Evolutionary conservation across 1,140 invertebrate species (phyloP), one percentile per base, ranked within the genome.

Genomic region (Chironomus tepperi): DNA sequence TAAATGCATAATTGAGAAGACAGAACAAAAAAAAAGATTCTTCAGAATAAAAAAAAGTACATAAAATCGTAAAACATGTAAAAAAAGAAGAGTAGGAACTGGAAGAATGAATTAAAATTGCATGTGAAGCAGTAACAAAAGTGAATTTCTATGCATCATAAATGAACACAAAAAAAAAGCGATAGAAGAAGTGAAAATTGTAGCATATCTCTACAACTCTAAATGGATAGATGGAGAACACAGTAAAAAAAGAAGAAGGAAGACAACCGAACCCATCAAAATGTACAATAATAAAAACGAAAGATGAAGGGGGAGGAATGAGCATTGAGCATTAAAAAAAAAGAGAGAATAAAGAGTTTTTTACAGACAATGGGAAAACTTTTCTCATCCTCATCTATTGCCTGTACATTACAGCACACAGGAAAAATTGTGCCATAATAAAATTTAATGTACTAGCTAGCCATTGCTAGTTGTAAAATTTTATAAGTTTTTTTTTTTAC

Each of bases 401-500:
- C 43, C 15, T 47, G 43, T 12, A 47, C 15, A 47, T 47, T 47
- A 47, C 8, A 47, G 43, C 43, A 47, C 9, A n/a, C 12, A 57
- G 47, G 12, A 47, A 57, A 57, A 57, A 57, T 57, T 70, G 65
- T 70, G 19, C 19, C 65, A 16, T 70, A 70, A 70, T 70, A 70
- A 70, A 70, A 70, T 70, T 70, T 70, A 70, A 70, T 70, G 65
- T 70, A 19, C 65, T 70, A 18, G n/a, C 65, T 70, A 18, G n/a
- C 47, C 47, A 57, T 70, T 9, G 16, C 65, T 70, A 70, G 65
- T 21, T 18, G 18, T 18, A 21, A 70, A 70, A 57, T 57, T 57
- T 57, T 57, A 57, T 57, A 57, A 57, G 47, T 57, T 18, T 70
- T 57, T 57, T 47, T 57, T 57, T n/a, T n/a, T n/a, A n/a, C n/a